Evolutionary conservation across 2,797 vertebrate species (phyloP), one percentile per base, ranked within the genome.

Genomic region (Aotus griseimembra): DNA sequence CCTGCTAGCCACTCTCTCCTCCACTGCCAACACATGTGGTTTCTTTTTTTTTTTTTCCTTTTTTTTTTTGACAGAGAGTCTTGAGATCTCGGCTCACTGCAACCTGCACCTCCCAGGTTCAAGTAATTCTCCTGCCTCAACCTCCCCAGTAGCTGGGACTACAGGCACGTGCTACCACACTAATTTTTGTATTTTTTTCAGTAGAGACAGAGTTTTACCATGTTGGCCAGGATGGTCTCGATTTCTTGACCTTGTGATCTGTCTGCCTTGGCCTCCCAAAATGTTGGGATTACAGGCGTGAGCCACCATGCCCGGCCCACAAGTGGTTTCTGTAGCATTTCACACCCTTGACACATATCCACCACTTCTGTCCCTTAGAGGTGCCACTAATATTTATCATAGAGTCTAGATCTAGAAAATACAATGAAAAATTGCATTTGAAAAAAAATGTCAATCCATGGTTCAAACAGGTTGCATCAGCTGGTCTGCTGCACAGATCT

Each of bases 121-220:
- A 55, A 55, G 7, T 55, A 20, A 55, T 22, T 55, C 7, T 55
- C 52, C 20, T 55, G 52, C 52, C 52, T 55, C 52, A 55, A 22
- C 52, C 52, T 22, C 19, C 52, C 52, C 20, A 22, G 20, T 55
- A 55, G 52, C 52, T 22, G 19, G 52, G 52, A 52, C 52, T 7
- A 52, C 52, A 55, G 7, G 20, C 52, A 55, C 0, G 2, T 0
- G 2, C 52, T 55, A 55, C 52, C 52, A 55, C 0, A 2, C 52
- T 55, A 22, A 55, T 22, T 55, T 55, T 55, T 55, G 52, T 55
- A 52, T 52, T 52, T 55, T 22, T 52, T 22, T 55, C 2, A 55
- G 52, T 55, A 55, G 52, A 55, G 52, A 55, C 7, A 7, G 52
- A 55, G 20, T 55, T 55, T 55, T 20, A 55, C 20, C 52, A 55